Evolutionary conservation across 2,113 vertebrate species (phyloP).

Genomic region (Malaclemys terrapin): DNA sequence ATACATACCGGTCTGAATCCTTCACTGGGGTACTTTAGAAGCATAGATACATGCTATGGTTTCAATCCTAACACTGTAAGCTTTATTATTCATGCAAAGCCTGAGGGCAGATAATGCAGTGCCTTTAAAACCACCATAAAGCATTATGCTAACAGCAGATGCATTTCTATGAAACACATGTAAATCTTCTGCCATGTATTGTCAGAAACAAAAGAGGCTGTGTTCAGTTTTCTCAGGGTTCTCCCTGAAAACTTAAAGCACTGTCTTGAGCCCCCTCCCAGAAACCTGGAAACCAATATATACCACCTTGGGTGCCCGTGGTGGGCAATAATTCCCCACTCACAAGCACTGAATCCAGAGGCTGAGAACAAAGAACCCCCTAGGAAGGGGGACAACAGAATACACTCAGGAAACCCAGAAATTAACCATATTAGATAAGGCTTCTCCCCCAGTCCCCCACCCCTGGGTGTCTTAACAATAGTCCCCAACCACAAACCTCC

Average conservation of each 20-base stretch:
- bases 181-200: not conserved
- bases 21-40: not conserved
- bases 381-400: not conserved
- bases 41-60: not conserved
- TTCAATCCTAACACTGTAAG: not conserved
- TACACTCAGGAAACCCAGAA: not conserved
- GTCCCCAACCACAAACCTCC: not conserved
- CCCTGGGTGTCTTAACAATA: not conserved
- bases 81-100: not conserved
- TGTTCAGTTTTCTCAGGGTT: not conserved
- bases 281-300: not conserved
- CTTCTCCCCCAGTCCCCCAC: no score
- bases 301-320: no score
- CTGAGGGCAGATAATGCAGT: not conserved
- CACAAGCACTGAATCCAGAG: not conserved
- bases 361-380: not conserved
- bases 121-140: not conserved
- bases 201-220: not conserved
- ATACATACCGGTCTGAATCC: not conserved
- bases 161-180: not conserved
- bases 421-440: not conserved
- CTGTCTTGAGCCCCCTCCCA: no score
- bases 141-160: not conserved
- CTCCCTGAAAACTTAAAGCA: no score
- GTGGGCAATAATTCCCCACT: not conserved